Conservation (phyloP, 2,888 invertebrate species). For the Catocala nupta region DNA sequence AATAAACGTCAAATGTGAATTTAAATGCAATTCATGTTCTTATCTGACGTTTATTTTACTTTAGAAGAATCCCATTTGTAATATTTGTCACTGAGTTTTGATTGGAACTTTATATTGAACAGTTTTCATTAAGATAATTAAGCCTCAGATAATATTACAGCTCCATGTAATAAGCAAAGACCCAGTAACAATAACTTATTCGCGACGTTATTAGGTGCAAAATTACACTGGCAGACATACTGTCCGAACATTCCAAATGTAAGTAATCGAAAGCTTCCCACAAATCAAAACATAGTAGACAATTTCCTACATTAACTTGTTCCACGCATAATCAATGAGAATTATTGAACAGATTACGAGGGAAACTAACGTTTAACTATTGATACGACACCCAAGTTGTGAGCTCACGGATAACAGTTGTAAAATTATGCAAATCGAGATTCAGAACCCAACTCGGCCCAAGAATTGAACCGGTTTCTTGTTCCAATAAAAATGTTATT, state of each 20-base stretch:
- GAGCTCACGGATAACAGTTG: constrained; percentile 58
- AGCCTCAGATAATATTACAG: too few species aligned
- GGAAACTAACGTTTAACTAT: constrained; percentile 52
- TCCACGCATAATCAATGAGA: constrained; percentile 36
- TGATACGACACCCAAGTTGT: constrained; percentile 54
- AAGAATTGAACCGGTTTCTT: constrained; percentile 18
- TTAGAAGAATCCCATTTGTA: too few species aligned
- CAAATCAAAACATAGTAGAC: constrained; percentile 29
- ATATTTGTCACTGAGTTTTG: too few species aligned
- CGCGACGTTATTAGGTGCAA: too few species aligned
- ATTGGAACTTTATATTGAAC: too few species aligned
- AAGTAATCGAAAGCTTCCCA: constrained; percentile 15
- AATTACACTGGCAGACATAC: too few species aligned
- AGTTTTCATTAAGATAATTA: too few species aligned
- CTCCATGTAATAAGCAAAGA: too few species aligned
- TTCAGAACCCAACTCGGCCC: constrained; percentile 1
- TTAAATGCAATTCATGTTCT: too few species aligned
- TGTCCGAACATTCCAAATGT: background rate
- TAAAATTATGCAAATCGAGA: constrained; percentile 62
- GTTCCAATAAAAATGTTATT: constrained; percentile 40
- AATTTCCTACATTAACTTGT: constrained; percentile 18
- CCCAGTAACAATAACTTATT: too few species aligned
- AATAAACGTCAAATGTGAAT: too few species aligned
- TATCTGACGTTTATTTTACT: too few species aligned
- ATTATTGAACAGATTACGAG: constrained; percentile 48